phyloP scores from a whole-genome alignment of 2,113 vertebrate genomes.

The Oryzias melastigma region DNA sequence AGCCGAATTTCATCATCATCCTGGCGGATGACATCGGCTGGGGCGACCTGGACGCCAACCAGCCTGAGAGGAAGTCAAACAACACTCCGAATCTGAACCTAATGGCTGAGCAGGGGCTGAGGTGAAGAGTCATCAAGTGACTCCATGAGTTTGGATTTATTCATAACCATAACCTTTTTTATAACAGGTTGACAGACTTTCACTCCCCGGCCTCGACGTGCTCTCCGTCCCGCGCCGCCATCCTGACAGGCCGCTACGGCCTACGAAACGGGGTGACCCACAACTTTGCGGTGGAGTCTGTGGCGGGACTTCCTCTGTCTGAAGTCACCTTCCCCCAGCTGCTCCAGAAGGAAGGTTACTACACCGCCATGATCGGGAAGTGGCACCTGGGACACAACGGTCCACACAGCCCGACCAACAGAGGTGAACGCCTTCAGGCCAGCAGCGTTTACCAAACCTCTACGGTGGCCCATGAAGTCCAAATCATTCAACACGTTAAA shows the following conservation, averaged over 20 bases:
- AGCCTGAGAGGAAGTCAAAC: constrained; percentile 59
- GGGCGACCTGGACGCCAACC: constrained; percentile 91
- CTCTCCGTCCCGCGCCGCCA: constrained; percentile 89
- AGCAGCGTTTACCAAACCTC: too few species aligned
- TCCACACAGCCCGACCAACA: constrained; percentile 81
- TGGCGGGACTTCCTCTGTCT: constrained; percentile 88
- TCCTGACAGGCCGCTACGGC: constrained; percentile 91
- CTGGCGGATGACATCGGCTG: constrained; percentile 95
- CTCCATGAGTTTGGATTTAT: neutral
- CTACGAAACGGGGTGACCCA: constrained; percentile 89
- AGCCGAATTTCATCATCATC: constrained; percentile 89
- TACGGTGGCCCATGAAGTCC: too few species aligned
- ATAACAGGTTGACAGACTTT: constrained; percentile 88
- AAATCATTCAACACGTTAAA: too few species aligned
- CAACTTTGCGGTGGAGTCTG: constrained; percentile 86
- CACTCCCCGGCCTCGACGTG: constrained; percentile 94
- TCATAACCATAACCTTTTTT: neutral
- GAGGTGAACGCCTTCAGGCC: constrained; percentile 71
- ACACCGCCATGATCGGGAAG: constrained; percentile 90
- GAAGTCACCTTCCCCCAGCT: constrained; percentile 89
- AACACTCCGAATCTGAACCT: constrained; percentile 84
- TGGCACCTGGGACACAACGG: constrained; percentile 95
- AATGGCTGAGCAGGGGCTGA: constrained; percentile 83
- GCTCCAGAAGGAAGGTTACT: constrained; percentile 82
- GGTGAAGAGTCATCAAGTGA: constrained; percentile 62